Evolutionary conservation across 2,888 invertebrate species (phyloP), one percentile per base, ranked within the genome.

Genomic region (Leucophenga montana): DNA sequence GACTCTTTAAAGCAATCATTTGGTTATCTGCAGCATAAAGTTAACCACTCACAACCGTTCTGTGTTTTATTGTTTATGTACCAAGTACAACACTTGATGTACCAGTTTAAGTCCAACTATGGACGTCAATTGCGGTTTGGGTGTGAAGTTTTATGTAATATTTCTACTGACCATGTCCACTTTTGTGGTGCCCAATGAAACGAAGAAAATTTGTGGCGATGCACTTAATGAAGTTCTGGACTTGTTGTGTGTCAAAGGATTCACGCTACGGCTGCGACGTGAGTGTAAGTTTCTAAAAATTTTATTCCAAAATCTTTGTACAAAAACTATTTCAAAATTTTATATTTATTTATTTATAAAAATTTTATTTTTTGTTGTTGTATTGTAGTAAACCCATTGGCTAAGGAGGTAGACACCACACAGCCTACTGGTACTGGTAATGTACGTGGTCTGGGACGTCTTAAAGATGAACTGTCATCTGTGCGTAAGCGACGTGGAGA

Each of bases 1-100:
- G 96, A 93, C 11, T 16, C 39, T 18, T 11, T 1, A 39, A n/a
- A 13, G 8, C 18, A 13, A n/a, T 61, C 61, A 61, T 61, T 61
- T 39, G 14, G 11, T 22, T 14, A 39, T 61, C 18, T 39, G 8
- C 11, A 1, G 39, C 39, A 39, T 11, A 8, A 8, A 39, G 39
- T 50, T 16, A 18, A 14, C n/a, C 18, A 50, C 50, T 11, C 13
- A n/a, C 5, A 8, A 4, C 50, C 14, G 50, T 39, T 39, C 11
- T 39, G 39, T 39, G 39, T 39, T 27, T 27, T 2, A 3, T 27
- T 27, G n/a, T n/a, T 39, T 39, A 5, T 39, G 39, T 50, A 13
- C 50, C 50, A 2, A 18, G 50, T n/a, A 6, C 14, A 14, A 13
- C 1, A 50, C 50, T 18, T n/a, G 62, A 33, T 22, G 62, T 64